phyloP scores from a whole-genome alignment of 2,113 vertebrate genomes.

The Puma concolor region DNA sequence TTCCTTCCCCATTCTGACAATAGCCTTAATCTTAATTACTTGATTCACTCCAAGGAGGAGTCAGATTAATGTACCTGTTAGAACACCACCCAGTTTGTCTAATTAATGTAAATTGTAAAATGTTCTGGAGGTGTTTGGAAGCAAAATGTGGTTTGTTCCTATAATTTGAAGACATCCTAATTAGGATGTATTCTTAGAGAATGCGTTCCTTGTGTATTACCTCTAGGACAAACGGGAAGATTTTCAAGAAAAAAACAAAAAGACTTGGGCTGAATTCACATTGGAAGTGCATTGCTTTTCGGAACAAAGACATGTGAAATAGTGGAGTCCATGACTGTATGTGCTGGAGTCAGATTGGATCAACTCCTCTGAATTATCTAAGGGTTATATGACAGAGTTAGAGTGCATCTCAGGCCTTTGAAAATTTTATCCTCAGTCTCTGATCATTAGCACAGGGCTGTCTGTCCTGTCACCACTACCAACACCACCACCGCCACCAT shows the following conservation, averaged over 20 bases:
- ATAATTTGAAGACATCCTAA: conserved; percentile 29
- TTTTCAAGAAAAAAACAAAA: neutral
- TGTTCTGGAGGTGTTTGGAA: conserved; percentile 15
- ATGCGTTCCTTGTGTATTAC: neutral
- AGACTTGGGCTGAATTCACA: neutral
- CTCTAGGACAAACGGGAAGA: neutral
- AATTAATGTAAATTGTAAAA: conserved; percentile 63
- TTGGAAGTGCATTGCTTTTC: neutral
- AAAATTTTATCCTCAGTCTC: neutral
- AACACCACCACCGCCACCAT: neutral
- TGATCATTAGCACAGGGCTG: neutral
- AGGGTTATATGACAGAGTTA: neutral
- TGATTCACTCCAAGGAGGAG: conserved; percentile 50
- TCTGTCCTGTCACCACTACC: neutral
- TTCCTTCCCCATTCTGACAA: conserved; percentile 56
- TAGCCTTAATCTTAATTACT: conserved; percentile 70
- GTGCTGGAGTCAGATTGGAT: neutral
- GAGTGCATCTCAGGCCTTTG: neutral
- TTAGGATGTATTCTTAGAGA: conserved; percentile 11
- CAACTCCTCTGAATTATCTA: neutral
- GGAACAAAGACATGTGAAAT: neutral
- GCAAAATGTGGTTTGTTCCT: neutral
- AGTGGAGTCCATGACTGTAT: accelerated
- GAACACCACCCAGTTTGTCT: conserved; percentile 28
- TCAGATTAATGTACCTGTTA: conserved; percentile 68